A percentile compares a stretch with the other conserved stretches of the same genome.
Evolutionary conservation across 2,113 vertebrate genomes (phyloP).

Genomic region (Trochalopteron elliotii): DNA sequence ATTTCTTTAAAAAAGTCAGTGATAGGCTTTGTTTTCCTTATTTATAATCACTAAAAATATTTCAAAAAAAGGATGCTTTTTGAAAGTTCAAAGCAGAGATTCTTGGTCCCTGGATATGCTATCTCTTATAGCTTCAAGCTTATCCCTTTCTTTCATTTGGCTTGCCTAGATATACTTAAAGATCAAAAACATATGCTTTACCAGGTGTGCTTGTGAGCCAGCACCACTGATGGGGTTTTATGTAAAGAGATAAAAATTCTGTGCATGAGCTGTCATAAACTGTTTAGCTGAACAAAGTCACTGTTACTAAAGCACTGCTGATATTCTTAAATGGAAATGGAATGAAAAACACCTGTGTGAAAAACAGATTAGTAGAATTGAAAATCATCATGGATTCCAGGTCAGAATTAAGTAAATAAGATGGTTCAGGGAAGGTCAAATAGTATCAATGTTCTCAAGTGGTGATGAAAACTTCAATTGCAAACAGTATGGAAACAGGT

Average conservation of each 20-base stretch:
- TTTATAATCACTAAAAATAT: background rate
- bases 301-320: slow-evolving; percentile 80
- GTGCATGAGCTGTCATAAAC: slow-evolving; percentile 79
- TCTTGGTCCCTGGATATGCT: background rate
- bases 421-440: slow-evolving; percentile 42
- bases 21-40: background rate
- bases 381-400: slow-evolving; percentile 60
- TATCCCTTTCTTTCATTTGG: slow-evolving; percentile 36
- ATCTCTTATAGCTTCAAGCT: background rate
- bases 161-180: slow-evolving; percentile 58
- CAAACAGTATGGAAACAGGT: slow-evolving; percentile 43
- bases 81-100: background rate
- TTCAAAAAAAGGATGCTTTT: background rate
- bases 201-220: slow-evolving; percentile 73
- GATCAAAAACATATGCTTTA: slow-evolving; percentile 84
- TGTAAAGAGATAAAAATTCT: slow-evolving; percentile 85
- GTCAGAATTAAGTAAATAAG: slow-evolving; percentile 69
- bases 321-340: slow-evolving; percentile 78
- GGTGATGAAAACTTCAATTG: slow-evolving; percentile 69
- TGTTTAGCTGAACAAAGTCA: slow-evolving; percentile 77
- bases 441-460: slow-evolving; percentile 55
- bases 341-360: slow-evolving; percentile 89
- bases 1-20: background rate
- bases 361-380: slow-evolving; percentile 44
- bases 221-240: slow-evolving; percentile 77